Percentiles rank a stretch among this genome's conserved stretches.
phyloP scores from a whole-genome alignment of 2,888 invertebrate species.

The Athripsodes cinereus region DNA sequence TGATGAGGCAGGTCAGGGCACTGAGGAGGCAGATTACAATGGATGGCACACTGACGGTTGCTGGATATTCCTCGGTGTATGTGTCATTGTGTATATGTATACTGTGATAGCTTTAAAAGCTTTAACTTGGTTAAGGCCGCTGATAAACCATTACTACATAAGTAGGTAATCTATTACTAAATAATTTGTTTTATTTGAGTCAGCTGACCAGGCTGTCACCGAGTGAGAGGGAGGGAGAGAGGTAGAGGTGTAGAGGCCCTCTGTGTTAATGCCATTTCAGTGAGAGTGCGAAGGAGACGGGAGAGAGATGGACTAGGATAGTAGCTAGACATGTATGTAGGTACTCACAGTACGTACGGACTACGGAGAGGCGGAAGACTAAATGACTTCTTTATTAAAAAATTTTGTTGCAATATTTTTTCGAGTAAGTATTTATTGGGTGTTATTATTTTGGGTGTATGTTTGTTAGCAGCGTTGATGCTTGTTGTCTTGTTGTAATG shows the following conservation, averaged over 20 bases:
- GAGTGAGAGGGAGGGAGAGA: constrained; percentile 8
- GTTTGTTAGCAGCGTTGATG: constrained; percentile 3
- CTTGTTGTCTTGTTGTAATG: background rate
- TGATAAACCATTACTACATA: constrained; percentile 23
- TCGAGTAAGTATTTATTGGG: constrained; percentile 27
- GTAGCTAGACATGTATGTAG: too few species aligned
- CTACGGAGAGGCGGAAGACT: constrained; percentile 14
- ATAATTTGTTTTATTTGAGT: constrained; percentile 18
- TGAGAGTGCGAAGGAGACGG: background rate
- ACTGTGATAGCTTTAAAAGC: constrained; percentile 28
- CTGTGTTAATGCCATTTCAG: background rate
- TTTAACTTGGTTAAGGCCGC: constrained; percentile 24
- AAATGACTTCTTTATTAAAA: constrained; percentile 27
- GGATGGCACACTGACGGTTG: background rate
- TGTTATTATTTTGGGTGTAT: constrained; percentile 29
- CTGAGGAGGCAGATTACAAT: background rate
- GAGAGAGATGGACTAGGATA: too few species aligned
- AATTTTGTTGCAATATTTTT: constrained; percentile 29
- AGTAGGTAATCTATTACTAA: constrained; percentile 24
- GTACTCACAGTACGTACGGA: constrained; percentile 7
- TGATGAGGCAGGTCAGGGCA: constrained; percentile 9
- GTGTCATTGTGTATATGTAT: constrained; percentile 5
- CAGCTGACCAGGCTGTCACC: constrained; percentile 24
- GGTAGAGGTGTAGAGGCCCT: background rate
- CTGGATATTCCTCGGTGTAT: background rate